Conservation (phyloP, 2,113 vertebrate species). For the Melanocharis versteri region DNA sequence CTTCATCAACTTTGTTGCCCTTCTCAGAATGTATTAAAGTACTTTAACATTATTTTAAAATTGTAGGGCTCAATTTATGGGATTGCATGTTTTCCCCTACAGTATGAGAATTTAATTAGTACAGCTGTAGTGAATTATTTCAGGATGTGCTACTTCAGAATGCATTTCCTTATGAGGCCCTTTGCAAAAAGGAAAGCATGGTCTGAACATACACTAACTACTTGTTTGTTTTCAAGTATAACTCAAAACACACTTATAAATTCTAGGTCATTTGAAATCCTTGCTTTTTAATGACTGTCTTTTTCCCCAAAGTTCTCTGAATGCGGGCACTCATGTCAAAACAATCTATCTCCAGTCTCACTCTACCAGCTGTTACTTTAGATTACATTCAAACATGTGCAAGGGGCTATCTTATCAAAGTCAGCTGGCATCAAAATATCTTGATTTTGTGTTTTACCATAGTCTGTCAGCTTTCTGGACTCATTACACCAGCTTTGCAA, state of each 20-base stretch:
- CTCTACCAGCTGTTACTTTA: background rate
- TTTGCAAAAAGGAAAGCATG: background rate
- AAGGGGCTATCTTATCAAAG: background rate
- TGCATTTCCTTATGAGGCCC: background rate
- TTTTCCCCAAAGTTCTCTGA: background rate
- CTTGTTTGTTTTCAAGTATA: background rate
- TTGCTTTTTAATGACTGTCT: background rate
- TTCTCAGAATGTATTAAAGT: background rate
- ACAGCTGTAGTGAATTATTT: background rate
- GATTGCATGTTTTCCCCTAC: background rate
- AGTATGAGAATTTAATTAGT: background rate
- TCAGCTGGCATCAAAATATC: background rate
- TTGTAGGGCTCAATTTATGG: background rate
- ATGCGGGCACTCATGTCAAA: background rate
- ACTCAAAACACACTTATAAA: background rate
- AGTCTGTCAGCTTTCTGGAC: background rate
- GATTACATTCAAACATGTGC: background rate
- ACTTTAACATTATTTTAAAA: background rate
- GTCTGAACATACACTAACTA: background rate
- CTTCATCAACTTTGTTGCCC: background rate
- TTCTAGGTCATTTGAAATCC: background rate
- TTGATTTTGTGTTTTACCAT: background rate
- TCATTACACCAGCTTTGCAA: background rate
- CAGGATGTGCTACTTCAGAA: background rate
- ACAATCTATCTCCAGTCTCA: background rate